Percentiles rank a stretch among this genome's conserved stretches.
These are phyloP conservation scores for Phasianus colchicus DNA, from an alignment of 2,113 vertebrate genomes.

Conservation along the genomic window DNA sequence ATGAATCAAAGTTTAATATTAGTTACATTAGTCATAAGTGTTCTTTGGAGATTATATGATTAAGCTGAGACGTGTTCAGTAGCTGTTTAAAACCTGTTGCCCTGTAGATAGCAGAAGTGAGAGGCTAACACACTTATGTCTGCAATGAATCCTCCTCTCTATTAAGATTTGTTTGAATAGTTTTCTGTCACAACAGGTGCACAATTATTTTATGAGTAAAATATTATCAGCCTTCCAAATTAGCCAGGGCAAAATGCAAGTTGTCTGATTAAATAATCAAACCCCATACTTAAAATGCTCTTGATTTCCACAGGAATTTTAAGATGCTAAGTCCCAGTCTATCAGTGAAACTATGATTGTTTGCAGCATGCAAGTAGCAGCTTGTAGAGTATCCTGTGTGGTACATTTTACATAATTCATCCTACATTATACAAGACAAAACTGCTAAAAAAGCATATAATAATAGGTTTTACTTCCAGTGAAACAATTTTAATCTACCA, in stretches of 20 bases:
- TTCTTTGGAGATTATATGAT: not conserved
- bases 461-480: constrained; percentile 57
- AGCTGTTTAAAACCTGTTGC: constrained; percentile 54
- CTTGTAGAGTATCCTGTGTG: constrained; percentile 66
- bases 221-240: constrained; percentile 87
- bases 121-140: constrained; percentile 57
- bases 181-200: constrained; percentile 85
- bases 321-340: constrained; percentile 76
- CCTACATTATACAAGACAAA: constrained; percentile 63
- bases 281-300: constrained; percentile 83
- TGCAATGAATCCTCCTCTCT: constrained; percentile 67
- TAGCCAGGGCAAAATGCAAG: constrained; percentile 84
- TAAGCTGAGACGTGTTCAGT: constrained; percentile 9
- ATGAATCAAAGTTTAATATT: not conserved
- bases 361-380: constrained; percentile 68
- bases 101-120: constrained; percentile 48
- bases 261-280: constrained; percentile 88
- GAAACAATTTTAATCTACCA: constrained; percentile 65
- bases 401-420: constrained; percentile 70
- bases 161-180: constrained; percentile 83
- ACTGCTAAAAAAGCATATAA: constrained; percentile 61
- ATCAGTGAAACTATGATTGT: constrained; percentile 76
- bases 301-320: constrained; percentile 84
- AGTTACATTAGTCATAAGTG: not conserved
- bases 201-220: constrained; percentile 87